These are phyloP conservation scores for Eubasilissa splendida DNA, from an alignment of 2,888 invertebrate genomes.

Conservation along the genomic window DNA sequence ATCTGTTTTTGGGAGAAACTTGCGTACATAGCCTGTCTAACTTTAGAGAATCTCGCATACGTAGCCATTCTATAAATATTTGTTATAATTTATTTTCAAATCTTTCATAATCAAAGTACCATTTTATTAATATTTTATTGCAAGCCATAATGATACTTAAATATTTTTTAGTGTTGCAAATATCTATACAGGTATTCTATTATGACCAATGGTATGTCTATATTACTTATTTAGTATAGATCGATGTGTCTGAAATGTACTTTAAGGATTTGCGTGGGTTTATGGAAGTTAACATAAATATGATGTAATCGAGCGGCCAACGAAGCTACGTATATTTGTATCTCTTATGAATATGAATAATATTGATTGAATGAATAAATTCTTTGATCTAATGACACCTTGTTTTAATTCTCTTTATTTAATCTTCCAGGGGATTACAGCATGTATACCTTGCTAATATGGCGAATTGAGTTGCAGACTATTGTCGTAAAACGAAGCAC, in stretches of 20 bases:
- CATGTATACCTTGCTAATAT: too few relatives aligned
- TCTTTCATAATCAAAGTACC: background rate
- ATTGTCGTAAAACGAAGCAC: too few relatives aligned
- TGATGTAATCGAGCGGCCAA: constrained; percentile 44
- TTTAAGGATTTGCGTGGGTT: constrained; percentile 11
- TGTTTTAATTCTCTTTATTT: constrained; percentile 9
- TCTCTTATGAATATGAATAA: constrained; percentile 46
- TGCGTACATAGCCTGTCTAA: too few relatives aligned
- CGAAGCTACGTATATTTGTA: constrained; percentile 47
- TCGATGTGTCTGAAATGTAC: constrained; percentile 6
- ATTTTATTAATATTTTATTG: constrained; percentile 1
- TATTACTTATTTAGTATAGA: constrained; percentile 35
- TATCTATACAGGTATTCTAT: constrained; percentile 44
- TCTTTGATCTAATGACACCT: constrained; percentile 43
- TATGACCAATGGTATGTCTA: constrained; percentile 44
- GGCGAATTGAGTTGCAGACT: too few relatives aligned
- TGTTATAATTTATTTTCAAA: constrained; percentile 19
- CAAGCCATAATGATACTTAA: background rate
- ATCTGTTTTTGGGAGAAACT: too few relatives aligned
- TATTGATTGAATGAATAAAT: constrained; percentile 49
- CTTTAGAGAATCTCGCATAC: too few relatives aligned
- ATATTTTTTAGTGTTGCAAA: constrained; percentile 11
- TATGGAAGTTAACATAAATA: background rate
- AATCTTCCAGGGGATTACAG: too few relatives aligned
- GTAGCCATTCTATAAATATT: background rate